Conservation (phyloP, 2,888 invertebrate species). For the Tipula confusa region DNA sequence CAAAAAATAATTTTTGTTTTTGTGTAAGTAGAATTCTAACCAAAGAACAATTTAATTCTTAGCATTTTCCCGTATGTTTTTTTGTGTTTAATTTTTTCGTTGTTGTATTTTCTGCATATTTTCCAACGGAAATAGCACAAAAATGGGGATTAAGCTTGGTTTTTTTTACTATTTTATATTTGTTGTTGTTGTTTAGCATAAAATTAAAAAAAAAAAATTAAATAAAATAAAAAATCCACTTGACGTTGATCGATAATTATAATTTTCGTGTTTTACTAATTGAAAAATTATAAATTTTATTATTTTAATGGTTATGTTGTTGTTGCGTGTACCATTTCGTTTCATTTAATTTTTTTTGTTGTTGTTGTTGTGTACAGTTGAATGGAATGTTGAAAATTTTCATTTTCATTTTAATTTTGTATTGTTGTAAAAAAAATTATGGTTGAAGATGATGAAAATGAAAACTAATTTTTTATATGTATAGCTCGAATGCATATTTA, state of each 20-base stretch:
- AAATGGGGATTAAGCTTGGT: not conserved
- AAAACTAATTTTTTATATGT: too few relatives aligned
- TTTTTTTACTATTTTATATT: not conserved
- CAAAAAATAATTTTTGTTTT: too few relatives aligned
- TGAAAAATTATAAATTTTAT: conserved; percentile 3
- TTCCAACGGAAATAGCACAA: not conserved
- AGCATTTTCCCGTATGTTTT: not conserved
- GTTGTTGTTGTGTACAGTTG: not conserved
- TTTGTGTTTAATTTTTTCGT: not conserved
- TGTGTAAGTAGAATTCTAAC: not conserved
- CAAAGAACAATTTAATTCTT: not conserved
- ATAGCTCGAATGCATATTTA: too few relatives aligned
- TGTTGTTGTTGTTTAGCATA: not conserved
- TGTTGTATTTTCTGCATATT: not conserved
- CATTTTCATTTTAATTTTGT: too few relatives aligned
- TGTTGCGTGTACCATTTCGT: not conserved
- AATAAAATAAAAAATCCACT: too few relatives aligned
- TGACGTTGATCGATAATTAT: conserved; percentile 25
- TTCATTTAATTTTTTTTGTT: not conserved
- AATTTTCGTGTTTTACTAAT: conserved; percentile 20
- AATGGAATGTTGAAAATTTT: not conserved
- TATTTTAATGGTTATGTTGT: not conserved
- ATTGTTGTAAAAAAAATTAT: too few relatives aligned
- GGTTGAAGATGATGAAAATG: not conserved
- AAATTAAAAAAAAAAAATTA: not conserved